These are phyloP conservation scores for Eupithecia dodoneata DNA, from an alignment of 2,888 invertebrate genomes.

Conservation along the genomic window DNA sequence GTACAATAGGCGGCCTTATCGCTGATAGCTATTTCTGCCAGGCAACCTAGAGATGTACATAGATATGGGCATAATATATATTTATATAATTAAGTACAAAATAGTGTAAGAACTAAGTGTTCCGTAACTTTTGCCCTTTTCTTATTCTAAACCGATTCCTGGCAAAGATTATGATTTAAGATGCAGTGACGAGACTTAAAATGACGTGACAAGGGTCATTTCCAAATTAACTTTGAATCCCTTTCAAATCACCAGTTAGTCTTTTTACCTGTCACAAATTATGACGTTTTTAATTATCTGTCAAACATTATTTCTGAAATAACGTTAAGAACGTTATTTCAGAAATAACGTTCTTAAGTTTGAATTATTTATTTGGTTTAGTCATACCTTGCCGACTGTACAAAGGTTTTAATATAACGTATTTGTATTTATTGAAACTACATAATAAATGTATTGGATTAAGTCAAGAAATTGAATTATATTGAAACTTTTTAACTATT, in stretches of 20 bases:
- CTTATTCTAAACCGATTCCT: not conserved
- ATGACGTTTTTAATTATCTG: conserved; percentile 23
- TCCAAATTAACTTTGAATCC: conserved; percentile 20
- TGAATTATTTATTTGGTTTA: not conserved
- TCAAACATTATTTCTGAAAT: conserved; percentile 11
- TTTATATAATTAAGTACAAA: too few species aligned
- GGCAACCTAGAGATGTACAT: too few species aligned
- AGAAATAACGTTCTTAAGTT: not conserved
- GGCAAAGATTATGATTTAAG: not conserved
- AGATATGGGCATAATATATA: too few species aligned
- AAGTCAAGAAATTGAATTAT: too few species aligned
- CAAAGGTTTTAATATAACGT: not conserved
- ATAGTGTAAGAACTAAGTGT: not conserved
- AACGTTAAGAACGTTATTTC: not conserved
- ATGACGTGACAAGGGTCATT: conserved; percentile 31
- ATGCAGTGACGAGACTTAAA: conserved; percentile 12
- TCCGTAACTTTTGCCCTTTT: not conserved
- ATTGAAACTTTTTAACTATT: not conserved
- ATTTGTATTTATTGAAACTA: not conserved
- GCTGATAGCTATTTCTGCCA: too few species aligned
- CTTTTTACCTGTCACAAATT: conserved; percentile 26
- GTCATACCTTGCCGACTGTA: not conserved
- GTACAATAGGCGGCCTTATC: too few species aligned
- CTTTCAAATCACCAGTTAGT: not conserved
- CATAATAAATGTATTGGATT: not conserved